These are phyloP conservation scores for Prosopocoilus inquinatus DNA, from an alignment of 2,888 invertebrate genomes.

Conservation along the genomic window DNA sequence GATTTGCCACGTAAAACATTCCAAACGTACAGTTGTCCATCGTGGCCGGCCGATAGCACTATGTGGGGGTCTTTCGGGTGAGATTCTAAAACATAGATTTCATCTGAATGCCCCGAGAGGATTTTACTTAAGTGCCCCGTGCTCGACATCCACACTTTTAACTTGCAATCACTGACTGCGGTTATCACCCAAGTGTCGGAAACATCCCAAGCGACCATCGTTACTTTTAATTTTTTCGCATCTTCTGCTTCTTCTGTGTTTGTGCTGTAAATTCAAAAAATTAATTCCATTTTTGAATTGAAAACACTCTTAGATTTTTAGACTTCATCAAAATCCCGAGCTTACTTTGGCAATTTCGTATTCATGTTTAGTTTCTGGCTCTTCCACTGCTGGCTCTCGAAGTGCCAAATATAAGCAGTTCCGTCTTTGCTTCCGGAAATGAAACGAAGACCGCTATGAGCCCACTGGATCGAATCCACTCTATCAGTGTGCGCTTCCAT, in stretches of 20 bases:
- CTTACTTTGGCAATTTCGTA: slow-evolving; percentile 59
- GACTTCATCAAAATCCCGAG: slow-evolving; percentile 1
- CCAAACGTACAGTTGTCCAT: slow-evolving; percentile 89
- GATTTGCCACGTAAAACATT: slow-evolving; percentile 65
- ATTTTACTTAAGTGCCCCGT: slow-evolving; percentile 64
- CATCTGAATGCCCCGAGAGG: slow-evolving; percentile 83
- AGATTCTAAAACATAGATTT: slow-evolving; percentile 90
- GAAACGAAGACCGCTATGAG: slow-evolving; percentile 82
- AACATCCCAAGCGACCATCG: slow-evolving; percentile 95
- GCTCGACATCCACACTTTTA: slow-evolving; percentile 79
- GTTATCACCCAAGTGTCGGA: slow-evolving; percentile 87
- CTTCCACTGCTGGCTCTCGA: slow-evolving; percentile 88
- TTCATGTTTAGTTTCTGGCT: slow-evolving; percentile 72
- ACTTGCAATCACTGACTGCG: slow-evolving; percentile 82
- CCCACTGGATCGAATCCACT: slow-evolving; percentile 96
- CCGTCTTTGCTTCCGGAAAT: slow-evolving; percentile 96
- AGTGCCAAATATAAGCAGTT: slow-evolving; percentile 89
- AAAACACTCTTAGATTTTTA: neutral
- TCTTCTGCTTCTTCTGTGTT: slow-evolving; percentile 46
- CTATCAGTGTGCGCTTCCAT: slow-evolving; percentile 83
- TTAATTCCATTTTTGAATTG: neutral
- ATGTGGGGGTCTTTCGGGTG: slow-evolving; percentile 84
- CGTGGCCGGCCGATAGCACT: slow-evolving; percentile 92
- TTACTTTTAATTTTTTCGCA: slow-evolving; percentile 72
- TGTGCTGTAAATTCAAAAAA: neutral